Evolutionary conservation across 1,140 invertebrate genomes (phyloP).

Genomic region (Pseudomyrmex gracilis): DNA sequence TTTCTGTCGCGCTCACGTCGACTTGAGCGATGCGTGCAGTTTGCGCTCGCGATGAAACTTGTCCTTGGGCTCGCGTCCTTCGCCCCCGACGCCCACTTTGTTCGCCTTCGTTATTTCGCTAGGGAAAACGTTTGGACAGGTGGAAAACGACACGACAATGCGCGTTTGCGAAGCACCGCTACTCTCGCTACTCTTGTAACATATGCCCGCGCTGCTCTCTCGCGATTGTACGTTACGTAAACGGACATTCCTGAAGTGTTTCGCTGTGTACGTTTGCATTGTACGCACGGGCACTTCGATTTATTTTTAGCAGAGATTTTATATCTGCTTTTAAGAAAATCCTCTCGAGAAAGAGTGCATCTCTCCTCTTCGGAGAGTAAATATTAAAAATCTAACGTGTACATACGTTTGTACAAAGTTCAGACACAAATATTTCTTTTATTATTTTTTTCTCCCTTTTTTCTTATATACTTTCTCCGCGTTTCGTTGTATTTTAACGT

Average conservation of each 20-base stretch:
- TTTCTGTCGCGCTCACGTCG: constrained; percentile 55
- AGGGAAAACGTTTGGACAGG: constrained; percentile 10
- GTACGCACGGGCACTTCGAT: constrained; percentile 23
- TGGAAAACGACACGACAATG: constrained; percentile 6
- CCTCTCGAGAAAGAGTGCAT: background rate
- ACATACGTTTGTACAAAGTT: too few species aligned
- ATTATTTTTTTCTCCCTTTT: too few species aligned
- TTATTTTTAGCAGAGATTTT: constrained; percentile 20
- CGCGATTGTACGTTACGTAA: constrained; percentile 24
- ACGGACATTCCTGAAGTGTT: constrained; percentile 26
- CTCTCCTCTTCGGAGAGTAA: too few species aligned
- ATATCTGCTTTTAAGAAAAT: background rate
- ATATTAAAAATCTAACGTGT: too few species aligned
- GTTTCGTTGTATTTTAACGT: too few species aligned
- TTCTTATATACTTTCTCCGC: too few species aligned
- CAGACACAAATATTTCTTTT: too few species aligned
- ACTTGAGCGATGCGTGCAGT: constrained; percentile 62
- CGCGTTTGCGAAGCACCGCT: constrained; percentile 13
- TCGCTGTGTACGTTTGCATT: constrained; percentile 1
- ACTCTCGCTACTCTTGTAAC: constrained; percentile 14
- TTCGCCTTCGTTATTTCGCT: constrained; percentile 59
- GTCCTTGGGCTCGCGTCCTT: constrained; percentile 24
- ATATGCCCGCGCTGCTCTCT: constrained; percentile 33
- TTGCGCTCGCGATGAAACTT: constrained; percentile 63
- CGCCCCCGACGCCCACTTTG: constrained; percentile 18